Evolutionary conservation across 1,140 invertebrate species (phyloP).

Genomic region (Nephila pilipes): DNA sequence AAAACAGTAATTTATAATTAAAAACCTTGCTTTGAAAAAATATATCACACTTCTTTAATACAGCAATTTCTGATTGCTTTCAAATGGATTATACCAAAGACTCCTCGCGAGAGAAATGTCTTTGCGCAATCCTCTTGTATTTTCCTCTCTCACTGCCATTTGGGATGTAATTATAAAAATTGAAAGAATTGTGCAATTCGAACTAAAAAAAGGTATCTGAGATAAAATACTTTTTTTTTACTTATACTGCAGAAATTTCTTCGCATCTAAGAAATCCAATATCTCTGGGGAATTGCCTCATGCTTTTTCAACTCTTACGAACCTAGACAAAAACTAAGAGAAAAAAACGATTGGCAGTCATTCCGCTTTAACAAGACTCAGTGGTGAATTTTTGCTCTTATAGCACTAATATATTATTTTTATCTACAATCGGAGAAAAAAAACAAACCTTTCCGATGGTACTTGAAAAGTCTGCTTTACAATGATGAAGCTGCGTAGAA

Average conservation of each 20-base stretch:
- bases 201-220: background rate
- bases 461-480: constrained; percentile 48
- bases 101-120: background rate
- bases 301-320: background rate
- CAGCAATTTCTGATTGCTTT: background rate
- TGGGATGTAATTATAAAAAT: constrained; percentile 6
- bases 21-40: no score
- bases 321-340: background rate
- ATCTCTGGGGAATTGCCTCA: background rate
- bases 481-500: constrained; percentile 8
- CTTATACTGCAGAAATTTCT: background rate
- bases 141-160: background rate
- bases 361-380: constrained; percentile 42
- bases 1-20: no score
- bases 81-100: background rate
- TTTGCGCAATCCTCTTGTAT: background rate
- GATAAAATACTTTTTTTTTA: background rate
- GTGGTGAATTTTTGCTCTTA: constrained; percentile 15
- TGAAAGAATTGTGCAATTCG: background rate
- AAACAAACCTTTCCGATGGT: constrained; percentile 5
- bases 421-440: constrained; percentile 15
- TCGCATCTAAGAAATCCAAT: background rate
- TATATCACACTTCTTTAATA: background rate
- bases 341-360: constrained; percentile 17
- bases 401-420: constrained; percentile 19